phyloP scores from a whole-genome alignment of 2,113 vertebrate species.

The Gnathonemus longibarbis region DNA sequence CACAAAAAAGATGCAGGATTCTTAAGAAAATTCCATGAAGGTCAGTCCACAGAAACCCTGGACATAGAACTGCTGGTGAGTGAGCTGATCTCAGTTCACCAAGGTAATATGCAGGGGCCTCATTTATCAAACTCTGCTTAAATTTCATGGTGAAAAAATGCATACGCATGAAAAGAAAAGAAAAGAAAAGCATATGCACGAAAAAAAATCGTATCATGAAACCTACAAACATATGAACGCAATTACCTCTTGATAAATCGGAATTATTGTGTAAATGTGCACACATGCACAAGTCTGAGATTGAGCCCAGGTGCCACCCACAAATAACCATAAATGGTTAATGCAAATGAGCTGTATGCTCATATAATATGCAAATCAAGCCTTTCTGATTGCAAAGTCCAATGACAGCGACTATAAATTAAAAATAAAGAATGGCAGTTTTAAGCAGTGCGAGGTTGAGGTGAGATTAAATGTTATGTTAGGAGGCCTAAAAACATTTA shows the following conservation, averaged over 20 bases:
- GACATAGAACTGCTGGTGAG: not conserved
- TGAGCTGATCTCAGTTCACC: not conserved
- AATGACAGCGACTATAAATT: not conserved
- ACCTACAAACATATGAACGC: not conserved
- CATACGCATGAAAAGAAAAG: not conserved
- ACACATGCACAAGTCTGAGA: not conserved
- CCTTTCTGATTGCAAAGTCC: not conserved
- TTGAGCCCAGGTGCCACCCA: not conserved
- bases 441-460: not conserved
- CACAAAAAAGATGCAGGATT: not conserved
- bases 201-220: not conserved
- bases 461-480: not conserved
- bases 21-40: not conserved
- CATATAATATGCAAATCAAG: not conserved
- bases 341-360: not conserved
- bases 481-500: not conserved
- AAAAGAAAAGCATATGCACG: not conserved
- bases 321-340: not conserved
- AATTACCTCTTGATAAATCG: not conserved
- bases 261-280: not conserved
- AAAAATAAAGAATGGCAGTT: not conserved
- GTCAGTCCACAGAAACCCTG: not conserved
- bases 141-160: not conserved
- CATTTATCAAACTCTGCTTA: not conserved
- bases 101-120: not conserved